Evolutionary conservation across 2,888 invertebrate species (phyloP), one percentile per base, ranked within the genome.

Genomic region (Seira ritae): DNA sequence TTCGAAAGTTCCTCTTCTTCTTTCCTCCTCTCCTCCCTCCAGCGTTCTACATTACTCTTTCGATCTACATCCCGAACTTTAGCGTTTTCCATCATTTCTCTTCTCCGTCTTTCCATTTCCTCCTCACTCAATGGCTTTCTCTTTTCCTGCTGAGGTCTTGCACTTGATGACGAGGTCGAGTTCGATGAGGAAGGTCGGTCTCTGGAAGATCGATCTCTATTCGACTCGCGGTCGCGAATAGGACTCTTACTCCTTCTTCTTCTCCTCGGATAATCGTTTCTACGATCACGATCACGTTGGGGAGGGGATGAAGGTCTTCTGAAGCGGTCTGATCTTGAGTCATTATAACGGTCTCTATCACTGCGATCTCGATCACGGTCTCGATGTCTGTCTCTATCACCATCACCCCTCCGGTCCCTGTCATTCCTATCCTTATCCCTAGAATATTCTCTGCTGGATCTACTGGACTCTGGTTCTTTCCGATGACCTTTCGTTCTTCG

Each of bases 61-160:
- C 92, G 85, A 85, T 92, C 90, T 60, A 91, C 90, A 37, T 92
- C 91, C 46, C 92, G 89, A 91, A 91, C 91, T 82, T 90, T 90
- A 0, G 97, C 97, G 90, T 97, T 96, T 10, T 93, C 92, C 92
- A 94, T 94, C 98, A 98, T 98, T 91, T 95, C 96, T 70, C 92
- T 92, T 66, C 95, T 92, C 62, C 93, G 93, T 80, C 92, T 92
- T 90, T 96, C 95, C 88, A 94, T 94, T 89, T 96, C 95, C 84
- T 92, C 92, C 76, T 93, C 93, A 15, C 85, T 88, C 22, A 89
- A 24, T 46, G 84, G 24, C 46, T 80, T 80, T 1, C 69, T 24
- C 37, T 70, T 19, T 3, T 15, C 20, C 12, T 1, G 24, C 24
- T 31, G 23, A 17, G 46, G 12, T 22, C 31, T 66, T 42, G 55